phyloP scores from a whole-genome alignment of 2,888 invertebrate genomes.

The Odontothrips loti region DNA sequence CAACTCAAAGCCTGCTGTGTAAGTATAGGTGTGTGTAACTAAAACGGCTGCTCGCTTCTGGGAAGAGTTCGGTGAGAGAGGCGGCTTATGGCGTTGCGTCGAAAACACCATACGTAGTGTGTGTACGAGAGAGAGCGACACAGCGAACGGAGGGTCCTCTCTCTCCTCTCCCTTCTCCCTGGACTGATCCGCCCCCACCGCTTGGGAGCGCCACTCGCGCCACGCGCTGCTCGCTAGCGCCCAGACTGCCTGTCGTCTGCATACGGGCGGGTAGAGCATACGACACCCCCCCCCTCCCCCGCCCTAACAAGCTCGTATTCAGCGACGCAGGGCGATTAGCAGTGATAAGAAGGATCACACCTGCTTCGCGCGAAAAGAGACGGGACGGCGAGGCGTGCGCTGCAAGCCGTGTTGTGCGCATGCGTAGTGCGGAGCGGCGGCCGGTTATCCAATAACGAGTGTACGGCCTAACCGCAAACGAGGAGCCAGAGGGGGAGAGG shows the following conservation, averaged over 20 bases:
- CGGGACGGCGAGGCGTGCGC: too few relatives aligned
- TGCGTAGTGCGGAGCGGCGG: not conserved
- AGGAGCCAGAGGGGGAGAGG: too few relatives aligned
- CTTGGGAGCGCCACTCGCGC: not conserved
- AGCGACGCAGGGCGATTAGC: not conserved
- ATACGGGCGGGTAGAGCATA: too few relatives aligned
- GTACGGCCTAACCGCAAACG: too few relatives aligned
- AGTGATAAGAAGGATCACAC: too few relatives aligned
- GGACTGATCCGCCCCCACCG: not conserved
- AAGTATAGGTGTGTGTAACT: not conserved
- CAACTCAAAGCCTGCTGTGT: too few relatives aligned
- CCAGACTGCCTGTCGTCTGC: constrained; percentile 14
- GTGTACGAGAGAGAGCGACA: not conserved
- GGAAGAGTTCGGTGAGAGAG: not conserved
- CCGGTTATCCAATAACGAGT: too few relatives aligned
- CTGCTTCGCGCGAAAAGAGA: too few relatives aligned
- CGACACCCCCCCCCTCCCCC: not conserved
- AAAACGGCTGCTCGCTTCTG: not conserved
- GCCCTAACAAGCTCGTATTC: constrained; percentile 9
- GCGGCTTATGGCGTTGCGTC: too few relatives aligned
- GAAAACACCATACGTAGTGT: too few relatives aligned
- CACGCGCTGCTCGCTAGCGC: not conserved
- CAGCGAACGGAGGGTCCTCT: not conserved
- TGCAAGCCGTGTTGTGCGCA: not conserved
- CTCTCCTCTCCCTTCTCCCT: not conserved